Evolutionary conservation across 2,797 vertebrate species (phyloP), one percentile per base, ranked within the genome.

Genomic region (Hydrolagus colliei): DNA sequence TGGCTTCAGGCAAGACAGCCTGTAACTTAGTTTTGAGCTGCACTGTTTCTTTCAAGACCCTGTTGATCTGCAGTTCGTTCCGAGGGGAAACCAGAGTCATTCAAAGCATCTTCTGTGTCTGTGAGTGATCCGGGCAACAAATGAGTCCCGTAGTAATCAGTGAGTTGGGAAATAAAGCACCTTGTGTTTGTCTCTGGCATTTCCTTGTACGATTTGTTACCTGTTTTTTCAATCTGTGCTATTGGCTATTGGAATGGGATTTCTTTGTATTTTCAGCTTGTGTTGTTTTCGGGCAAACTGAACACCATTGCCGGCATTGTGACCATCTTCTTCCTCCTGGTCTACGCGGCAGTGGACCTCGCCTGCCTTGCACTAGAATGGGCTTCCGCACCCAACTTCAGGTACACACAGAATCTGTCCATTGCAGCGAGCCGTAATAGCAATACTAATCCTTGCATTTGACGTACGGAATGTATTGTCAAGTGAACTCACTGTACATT

Each of bases 371-470:
- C 96, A 12, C 89, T 97, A 77, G 96, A 97, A 87, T 98, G 96
- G 96, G 96, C 96, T 5, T 97, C 96, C 0, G 96, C 97, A n/a
- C 96, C 96, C 1, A 97, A 97, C 90, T 97, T 98, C 95, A 97
- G 96, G 96, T 97, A 94, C 65, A 1, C 14, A 63, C 41, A 52
- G 2, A 52, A 52, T 52, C 41, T 52, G 41, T 52, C 41, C 41
- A 52, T 52, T 52, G 6, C 3, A 52, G 6, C 41, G 6, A 52
- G 41, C 6, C 41, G 27, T 52, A 52, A 52, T 52, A 52, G 6
- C 6, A 52, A 52, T 52, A 52, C 2, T 52, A 52, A 52, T 52
- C 41, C 41, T 52, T 52, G 41, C 6, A 6, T 52, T 52, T 52
- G 6, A 52, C 41, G 6, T 52, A 27, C 27, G 27, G 27, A 27